Evolutionary conservation across 2,888 invertebrate genomes (phyloP), one percentile per base, ranked within the genome.

Genomic region (Eupithecia vulgata): DNA sequence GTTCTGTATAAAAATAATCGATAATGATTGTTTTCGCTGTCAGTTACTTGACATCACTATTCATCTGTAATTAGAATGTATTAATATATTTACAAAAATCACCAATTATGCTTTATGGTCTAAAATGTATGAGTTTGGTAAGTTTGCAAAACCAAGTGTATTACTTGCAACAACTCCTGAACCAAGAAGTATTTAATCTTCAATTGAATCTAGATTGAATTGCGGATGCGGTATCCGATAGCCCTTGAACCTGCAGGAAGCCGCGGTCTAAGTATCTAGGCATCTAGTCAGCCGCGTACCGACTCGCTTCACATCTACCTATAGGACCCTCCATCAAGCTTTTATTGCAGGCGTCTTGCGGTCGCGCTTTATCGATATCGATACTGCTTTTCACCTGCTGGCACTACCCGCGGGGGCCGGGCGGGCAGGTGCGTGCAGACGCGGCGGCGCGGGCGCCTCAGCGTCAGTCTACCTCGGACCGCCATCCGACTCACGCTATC

Each of bases 381-480:
- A 91, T 89, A 85, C 77, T 66, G 78, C 79, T 82, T 82, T 85
- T 82, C 88, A 88, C 89, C 90, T 90, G 89, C 87, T 90, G 85
- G 88, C 87, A 89, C 90, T 91, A 89, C 76, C 76, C 79, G 88
- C 86, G 88, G 90, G 89, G 90, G 89, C 82, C 89, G 93, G 92
- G 90, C 91, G 92, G 85, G 90, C 92, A 91, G 92, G 91, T 91
- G 92, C 87, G 86, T 76, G 83, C 87, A 93, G 94, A 94, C 94
- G 89, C 88, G 84, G 87, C 91, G 65, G 65, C 65, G 65, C 65
- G 65, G 65, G 65, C 65, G 65, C 65, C 12, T 25, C 61, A 17
- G 94, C 93, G 93, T 90, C 92, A 94, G 94, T 93, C 91, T 90
- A 86, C 84, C 92, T 91, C 92, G 92, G 86, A 87, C 86, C 79